Evolutionary conservation across 2,113 vertebrate genomes (phyloP), one percentile per base, ranked within the genome.

Genomic region (Morone saxatilis): DNA sequence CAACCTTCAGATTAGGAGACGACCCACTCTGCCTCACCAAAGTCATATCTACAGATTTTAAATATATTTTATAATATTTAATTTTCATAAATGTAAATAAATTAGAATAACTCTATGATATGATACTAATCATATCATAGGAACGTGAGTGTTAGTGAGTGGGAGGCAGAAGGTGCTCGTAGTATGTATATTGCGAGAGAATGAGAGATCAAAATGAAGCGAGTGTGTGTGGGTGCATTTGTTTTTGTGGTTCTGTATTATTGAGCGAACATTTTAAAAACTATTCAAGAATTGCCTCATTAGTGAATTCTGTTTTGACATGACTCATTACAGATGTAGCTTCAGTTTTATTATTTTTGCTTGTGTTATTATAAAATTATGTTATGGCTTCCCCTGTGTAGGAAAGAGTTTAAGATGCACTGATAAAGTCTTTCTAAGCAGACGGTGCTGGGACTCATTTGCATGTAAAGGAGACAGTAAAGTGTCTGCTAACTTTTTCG

Each of bases 161-260:
- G 75, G 77, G 74, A 81, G 73, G 82, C 38, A 71, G 40, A 43
- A 53, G 63, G 78, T 85, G 53, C 53, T 80, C 48, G 20, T 71
- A 48, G 43, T 77, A 78, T 61, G 45, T 54, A 76, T 31, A 45
- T 1, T 4, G 0, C 22, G 41, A 71, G 9, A 22, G n/a, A 41
- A 80, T 11, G 63, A 53, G 38, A 72, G 31, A 69, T 77, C 71
- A 48, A 63, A 43, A 63, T 11, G 6, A 8, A 6, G 45, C 36
- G 12, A 7, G 10, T 25, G n/a, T 63, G 65, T 51, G 77, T 76
- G 68, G 85, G 66, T 62, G 62, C 73, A 4, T 56, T 72, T 72
- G 62, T 60, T 31, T 43, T 63, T 54, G 17, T 72, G 53, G 12
- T 84, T 51, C 3, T 63, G 73, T 65, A 12, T 40, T 56, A 19